phyloP scores from a whole-genome alignment of 1,140 invertebrate species.

The Pachypeltis micranthus region DNA sequence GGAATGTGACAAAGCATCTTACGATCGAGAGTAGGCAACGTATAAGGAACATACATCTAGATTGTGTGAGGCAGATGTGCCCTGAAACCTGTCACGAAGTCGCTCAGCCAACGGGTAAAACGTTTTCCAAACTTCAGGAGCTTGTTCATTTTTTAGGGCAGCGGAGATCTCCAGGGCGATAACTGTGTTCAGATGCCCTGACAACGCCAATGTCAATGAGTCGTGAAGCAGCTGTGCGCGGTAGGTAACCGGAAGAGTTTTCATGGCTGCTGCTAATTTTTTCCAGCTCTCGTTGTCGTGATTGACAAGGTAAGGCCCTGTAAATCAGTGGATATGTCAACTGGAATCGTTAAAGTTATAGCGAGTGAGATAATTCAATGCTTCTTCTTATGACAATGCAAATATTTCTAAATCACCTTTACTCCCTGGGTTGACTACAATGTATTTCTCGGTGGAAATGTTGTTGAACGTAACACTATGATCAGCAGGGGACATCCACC shows the following conservation, averaged over 20 bases:
- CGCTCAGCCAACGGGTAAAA: conserved; percentile 50
- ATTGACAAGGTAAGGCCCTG: conserved; percentile 68
- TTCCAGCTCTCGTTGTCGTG: conserved; percentile 71
- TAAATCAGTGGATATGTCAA: conserved; percentile 10
- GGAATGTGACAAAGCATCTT: too few species aligned
- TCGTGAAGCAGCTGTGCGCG: conserved; percentile 63
- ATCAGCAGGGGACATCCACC: conserved; percentile 21
- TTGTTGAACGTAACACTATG: conserved; percentile 13
- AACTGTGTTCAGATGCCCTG: conserved; percentile 55
- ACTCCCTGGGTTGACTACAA: conserved; percentile 68
- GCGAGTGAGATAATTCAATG: too few species aligned
- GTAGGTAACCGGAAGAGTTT: conserved; percentile 46
- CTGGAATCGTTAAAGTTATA: not conserved
- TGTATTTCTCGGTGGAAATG: conserved; percentile 25
- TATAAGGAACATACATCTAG: conserved; percentile 24
- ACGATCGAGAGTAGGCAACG: not conserved
- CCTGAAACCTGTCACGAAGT: conserved; percentile 54
- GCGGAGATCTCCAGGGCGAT: conserved; percentile 58
- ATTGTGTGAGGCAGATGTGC: conserved; percentile 29
- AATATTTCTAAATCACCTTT: conserved; percentile 51
- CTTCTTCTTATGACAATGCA: too few species aligned
- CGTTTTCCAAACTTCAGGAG: conserved; percentile 53
- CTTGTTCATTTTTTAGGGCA: conserved; percentile 47
- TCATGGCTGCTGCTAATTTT: conserved; percentile 44
- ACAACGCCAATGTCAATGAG: conserved; percentile 64